Base-by-base conservation (phyloP, 2,888 invertebrate species). In the Germaria angustata region DNA sequence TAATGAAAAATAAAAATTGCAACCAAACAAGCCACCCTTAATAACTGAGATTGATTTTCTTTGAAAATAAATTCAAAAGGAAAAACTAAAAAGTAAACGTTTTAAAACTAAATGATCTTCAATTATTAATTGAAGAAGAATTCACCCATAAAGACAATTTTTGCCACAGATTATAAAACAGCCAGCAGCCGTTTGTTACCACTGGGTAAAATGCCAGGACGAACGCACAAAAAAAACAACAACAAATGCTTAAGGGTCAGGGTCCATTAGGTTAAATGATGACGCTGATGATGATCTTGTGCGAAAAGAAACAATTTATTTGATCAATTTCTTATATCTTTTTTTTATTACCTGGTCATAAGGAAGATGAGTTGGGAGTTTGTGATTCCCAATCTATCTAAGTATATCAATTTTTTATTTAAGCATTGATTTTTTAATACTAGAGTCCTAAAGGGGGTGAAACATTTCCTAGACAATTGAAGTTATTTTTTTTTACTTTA, bases 181-280 rank as follows among this genome's bases (percentile, higher is more conserved):
- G 41, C 22, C 24, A 28, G 72, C 82, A 79, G 78, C 73, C 75
- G 82, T 46, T 69, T 73, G 24, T 24, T 9, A 5, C 15, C 11
- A 46, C n/a, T 6, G 24, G 15, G n/a, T 0, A 34, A 49, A 32
- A 34, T 41, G n/a, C 17, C 39, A 71, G 46, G 36, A 51, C 44
- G 39, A 17, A 69, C 15, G 15, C 28, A 28, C n/a, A n/a, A 20
- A 24, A 51, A 4, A 20, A 53, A 63, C 28, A 20, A 63, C 49
- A 22, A 22, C n/a, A 22, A 39, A 49, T 36, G 63, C 41, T 36
- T 49, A 77, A 78, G 86, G 89, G 89, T 89, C 89, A 89, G 88
- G 86, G 87, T 85, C 88, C 85, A 89, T 89, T 89, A 89, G 89
- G 89, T 89, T 89, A 89, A 88, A 89, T 88, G 87, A 87, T 88